These are phyloP conservation scores for Electrophaes corylata DNA, from an alignment of 2,888 invertebrate species.

Conservation along the genomic window DNA sequence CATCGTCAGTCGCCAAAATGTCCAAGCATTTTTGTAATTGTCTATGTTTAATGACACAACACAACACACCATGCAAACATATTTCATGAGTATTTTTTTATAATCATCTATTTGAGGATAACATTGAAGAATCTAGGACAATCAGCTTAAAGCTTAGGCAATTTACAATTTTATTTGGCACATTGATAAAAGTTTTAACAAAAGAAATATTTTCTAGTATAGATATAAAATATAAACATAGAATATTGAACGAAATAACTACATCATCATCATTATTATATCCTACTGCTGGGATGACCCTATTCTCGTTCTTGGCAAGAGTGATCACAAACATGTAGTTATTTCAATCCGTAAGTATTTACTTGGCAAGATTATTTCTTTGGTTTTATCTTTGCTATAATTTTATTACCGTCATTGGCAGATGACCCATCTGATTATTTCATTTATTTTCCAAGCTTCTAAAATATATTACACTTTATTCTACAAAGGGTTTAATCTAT, in stretches of 20 bases:
- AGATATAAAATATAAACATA: too few relatives aligned
- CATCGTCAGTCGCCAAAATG: constrained; percentile 83
- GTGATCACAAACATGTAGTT: neutral
- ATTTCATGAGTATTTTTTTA: constrained; percentile 64
- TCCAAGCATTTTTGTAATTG: constrained; percentile 85
- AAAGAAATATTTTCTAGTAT: neutral
- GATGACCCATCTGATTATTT: constrained; percentile 8
- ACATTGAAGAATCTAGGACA: constrained; percentile 26
- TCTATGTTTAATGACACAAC: constrained; percentile 60
- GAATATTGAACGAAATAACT: neutral
- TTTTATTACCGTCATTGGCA: constrained; percentile 20
- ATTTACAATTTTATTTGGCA: constrained; percentile 19
- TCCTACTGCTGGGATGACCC: neutral
- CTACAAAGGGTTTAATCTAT: neutral
- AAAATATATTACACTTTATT: constrained; percentile 8
- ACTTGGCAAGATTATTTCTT: constrained; percentile 21
- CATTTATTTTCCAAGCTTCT: neutral
- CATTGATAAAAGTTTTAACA: neutral
- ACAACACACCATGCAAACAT: constrained; percentile 82
- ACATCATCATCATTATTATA: neutral
- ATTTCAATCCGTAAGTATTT: constrained; percentile 8
- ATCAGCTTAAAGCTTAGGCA: constrained; percentile 36
- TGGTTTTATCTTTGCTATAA: constrained; percentile 6
- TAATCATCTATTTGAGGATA: constrained; percentile 20
- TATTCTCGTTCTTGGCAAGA: neutral